These are phyloP conservation scores for Potamarius usumacintae DNA, from an alignment of 2,113 vertebrate species.

Conservation along the genomic window DNA sequence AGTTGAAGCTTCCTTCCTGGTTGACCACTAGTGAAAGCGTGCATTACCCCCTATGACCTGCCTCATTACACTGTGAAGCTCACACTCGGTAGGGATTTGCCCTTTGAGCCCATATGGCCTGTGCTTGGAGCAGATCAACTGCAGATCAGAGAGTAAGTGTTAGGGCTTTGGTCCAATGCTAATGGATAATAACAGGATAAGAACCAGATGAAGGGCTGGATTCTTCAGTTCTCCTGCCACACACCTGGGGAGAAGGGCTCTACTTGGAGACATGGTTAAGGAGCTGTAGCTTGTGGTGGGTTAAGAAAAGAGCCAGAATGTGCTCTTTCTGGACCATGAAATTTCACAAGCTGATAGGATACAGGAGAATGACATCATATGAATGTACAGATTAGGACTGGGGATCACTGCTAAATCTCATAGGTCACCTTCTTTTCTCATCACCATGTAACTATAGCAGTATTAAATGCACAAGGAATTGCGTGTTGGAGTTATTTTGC, in stretches of 20 bases:
- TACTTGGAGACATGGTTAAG: slow-evolving; percentile 24
- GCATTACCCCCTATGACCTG: slow-evolving; percentile 18
- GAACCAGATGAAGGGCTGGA: slow-evolving; percentile 52
- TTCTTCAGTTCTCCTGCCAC: slow-evolving; percentile 50
- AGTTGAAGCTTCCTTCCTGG: not conserved
- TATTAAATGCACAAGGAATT: slow-evolving; percentile 45
- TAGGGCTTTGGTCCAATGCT: slow-evolving; percentile 51
- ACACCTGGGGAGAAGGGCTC: slow-evolving; percentile 50
- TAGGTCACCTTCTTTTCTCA: slow-evolving; percentile 51
- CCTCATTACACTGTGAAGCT: slow-evolving; percentile 34
- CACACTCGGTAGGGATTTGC: slow-evolving; percentile 30
- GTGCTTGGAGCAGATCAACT: slow-evolving; percentile 47
- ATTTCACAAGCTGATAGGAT: slow-evolving; percentile 60
- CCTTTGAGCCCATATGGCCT: slow-evolving; percentile 44
- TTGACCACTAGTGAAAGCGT: not conserved
- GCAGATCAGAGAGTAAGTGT: slow-evolving; percentile 54
- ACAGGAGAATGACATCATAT: slow-evolving; percentile 54
- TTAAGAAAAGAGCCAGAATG: slow-evolving; percentile 21
- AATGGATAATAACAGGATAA: slow-evolving; percentile 55
- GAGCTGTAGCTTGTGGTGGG: slow-evolving; percentile 19
- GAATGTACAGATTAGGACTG: slow-evolving; percentile 49
- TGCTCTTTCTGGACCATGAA: slow-evolving; percentile 45
- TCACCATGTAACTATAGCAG: slow-evolving; percentile 53
- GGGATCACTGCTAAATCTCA: slow-evolving; percentile 53
- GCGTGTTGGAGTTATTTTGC: slow-evolving; percentile 19